These are phyloP conservation scores for Zophobas atratus DNA, from an alignment of 1,140 invertebrate genomes.

Conservation along the genomic window DNA sequence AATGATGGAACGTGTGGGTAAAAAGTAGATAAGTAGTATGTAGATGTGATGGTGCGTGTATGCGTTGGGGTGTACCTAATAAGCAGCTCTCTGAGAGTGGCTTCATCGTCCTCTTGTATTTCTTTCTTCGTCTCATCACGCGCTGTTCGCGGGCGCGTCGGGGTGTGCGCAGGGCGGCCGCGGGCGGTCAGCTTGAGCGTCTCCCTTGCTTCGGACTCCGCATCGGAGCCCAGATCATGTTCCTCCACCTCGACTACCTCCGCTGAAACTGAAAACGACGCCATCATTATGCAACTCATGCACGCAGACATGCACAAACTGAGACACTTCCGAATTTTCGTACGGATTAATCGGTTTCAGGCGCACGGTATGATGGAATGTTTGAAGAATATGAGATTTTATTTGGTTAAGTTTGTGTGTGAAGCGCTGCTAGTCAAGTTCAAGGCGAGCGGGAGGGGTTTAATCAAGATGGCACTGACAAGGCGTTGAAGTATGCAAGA, in stretches of 20 bases:
- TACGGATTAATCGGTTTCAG: not conserved
- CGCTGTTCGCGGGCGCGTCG: slow-evolving; percentile 57
- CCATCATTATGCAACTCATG: slow-evolving; percentile 41
- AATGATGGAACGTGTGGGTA: slow-evolving; percentile 7
- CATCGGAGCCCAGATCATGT: slow-evolving; percentile 65
- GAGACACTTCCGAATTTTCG: slow-evolving; percentile 18
- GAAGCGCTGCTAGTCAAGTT: too few species aligned
- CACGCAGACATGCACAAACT: slow-evolving; percentile 31
- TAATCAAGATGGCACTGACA: too few species aligned
- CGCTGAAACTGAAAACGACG: slow-evolving; percentile 60
- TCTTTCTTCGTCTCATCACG: slow-evolving; percentile 69
- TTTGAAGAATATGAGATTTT: too few species aligned
- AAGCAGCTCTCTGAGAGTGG: slow-evolving; percentile 88
- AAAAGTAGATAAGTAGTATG: slow-evolving; percentile 46
- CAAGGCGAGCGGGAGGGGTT: too few species aligned
- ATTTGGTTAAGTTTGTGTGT: too few species aligned
- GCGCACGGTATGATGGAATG: too few species aligned
- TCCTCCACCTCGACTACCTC: slow-evolving; percentile 68
- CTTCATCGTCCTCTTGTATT: slow-evolving; percentile 84
- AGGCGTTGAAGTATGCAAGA: too few species aligned
- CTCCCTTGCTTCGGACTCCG: slow-evolving; percentile 62
- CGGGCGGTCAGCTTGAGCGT: slow-evolving; percentile 67
- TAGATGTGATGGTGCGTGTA: slow-evolving; percentile 41
- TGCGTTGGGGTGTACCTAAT: slow-evolving; percentile 77
- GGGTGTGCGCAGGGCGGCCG: slow-evolving; percentile 57